A percentile compares a stretch with the other conserved stretches of the same genome.
phyloP scores from a whole-genome alignment of 1,140 invertebrate species.

The Drosophila bocki region DNA sequence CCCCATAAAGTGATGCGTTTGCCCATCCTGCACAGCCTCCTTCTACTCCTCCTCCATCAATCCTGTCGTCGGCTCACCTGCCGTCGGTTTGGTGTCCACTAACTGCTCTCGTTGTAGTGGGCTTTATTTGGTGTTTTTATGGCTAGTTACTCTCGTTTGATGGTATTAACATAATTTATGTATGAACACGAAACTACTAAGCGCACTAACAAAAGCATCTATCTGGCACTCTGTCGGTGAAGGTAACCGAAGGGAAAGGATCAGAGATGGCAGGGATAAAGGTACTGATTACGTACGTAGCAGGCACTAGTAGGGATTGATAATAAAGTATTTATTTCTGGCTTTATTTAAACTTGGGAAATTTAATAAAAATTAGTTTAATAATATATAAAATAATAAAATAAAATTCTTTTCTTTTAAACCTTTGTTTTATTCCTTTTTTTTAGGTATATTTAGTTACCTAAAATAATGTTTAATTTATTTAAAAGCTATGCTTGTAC shows the following conservation, averaged over 20 bases:
- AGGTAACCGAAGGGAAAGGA: neutral
- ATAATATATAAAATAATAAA: neutral
- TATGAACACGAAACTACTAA: constrained; percentile 78
- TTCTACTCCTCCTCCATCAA: neutral
- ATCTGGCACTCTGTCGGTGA: neutral
- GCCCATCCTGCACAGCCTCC: constrained; percentile 14
- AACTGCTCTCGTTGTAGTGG: constrained; percentile 38
- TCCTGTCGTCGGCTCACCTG: constrained; percentile 26
- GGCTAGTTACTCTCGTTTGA: constrained; percentile 75
- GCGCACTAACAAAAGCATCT: constrained; percentile 60
- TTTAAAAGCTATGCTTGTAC: neutral
- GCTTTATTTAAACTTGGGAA: neutral
- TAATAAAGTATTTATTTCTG: neutral
- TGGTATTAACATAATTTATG: constrained; percentile 82
- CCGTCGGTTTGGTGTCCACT: constrained; percentile 26
- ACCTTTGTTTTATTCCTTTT: too few relatives aligned
- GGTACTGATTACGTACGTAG: too few relatives aligned
- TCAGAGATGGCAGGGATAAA: constrained; percentile 2
- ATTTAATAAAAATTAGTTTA: too few relatives aligned
- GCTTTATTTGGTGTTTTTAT: constrained; percentile 74
- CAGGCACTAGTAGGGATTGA: neutral
- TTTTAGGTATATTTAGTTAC: too few relatives aligned
- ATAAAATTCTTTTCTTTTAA: too few relatives aligned
- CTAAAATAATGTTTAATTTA: too few relatives aligned
- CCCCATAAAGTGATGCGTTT: constrained; percentile 67